phyloP scores from a whole-genome alignment of 92 coral and sea anemone species.

The Pocillopora grandis region DNA sequence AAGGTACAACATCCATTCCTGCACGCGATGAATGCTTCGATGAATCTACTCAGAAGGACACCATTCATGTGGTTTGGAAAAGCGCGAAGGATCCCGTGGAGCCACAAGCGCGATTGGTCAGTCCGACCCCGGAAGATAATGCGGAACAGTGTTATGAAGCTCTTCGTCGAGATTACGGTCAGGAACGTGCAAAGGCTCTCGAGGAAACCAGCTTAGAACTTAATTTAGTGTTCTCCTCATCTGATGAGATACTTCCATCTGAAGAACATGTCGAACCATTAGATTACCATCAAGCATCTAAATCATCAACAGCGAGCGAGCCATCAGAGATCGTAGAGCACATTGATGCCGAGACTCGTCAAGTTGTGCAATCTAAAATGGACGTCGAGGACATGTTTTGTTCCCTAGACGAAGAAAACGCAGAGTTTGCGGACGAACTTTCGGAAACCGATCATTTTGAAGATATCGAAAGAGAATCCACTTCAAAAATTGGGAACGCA shows the following conservation, averaged over 20 bases:
- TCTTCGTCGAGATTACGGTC: slow-evolving; percentile 10
- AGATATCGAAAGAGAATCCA: not conserved
- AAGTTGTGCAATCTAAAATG: slow-evolving; percentile 29
- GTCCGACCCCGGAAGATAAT: not conserved
- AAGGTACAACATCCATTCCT: not conserved
- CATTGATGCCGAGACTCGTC: slow-evolving; percentile 13
- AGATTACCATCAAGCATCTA: not conserved
- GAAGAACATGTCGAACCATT: not conserved
- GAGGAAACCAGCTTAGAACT: not conserved
- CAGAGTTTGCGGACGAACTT: not conserved
- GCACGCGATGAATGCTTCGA: not conserved
- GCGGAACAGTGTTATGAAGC: not conserved
- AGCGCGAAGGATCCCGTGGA: not conserved
- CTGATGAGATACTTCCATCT: not conserved
- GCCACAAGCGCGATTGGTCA: not conserved
- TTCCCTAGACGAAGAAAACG: slow-evolving; percentile 38
- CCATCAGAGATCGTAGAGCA: slow-evolving; percentile 25
- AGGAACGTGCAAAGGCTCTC: slow-evolving; percentile 5
- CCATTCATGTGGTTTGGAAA: slow-evolving; percentile 18
- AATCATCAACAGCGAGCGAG: slow-evolving; percentile 6
- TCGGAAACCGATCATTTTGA: not conserved
- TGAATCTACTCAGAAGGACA: not conserved
- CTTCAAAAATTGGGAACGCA: not conserved
- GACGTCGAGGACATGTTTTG: slow-evolving; percentile 48
- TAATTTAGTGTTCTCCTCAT: not conserved